Evolutionary conservation across 1,140 invertebrate genomes (phyloP), one percentile per base, ranked within the genome.

Genomic region (Zelostemma sp.): DNA sequence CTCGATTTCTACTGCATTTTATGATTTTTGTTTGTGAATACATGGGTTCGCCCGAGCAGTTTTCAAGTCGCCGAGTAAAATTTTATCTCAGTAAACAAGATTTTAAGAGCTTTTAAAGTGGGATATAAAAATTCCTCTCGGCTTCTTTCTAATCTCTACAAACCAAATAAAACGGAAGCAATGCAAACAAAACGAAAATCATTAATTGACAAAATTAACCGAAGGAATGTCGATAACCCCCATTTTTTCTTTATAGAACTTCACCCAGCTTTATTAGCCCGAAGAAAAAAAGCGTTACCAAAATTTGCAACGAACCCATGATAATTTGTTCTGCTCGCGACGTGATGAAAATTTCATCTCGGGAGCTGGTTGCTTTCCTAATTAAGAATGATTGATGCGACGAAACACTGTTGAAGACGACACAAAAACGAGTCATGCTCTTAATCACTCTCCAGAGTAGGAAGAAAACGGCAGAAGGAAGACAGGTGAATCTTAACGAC

Each of bases 401-500:
- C 2, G 16, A 43, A 43, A 38, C n/a, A 11, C 12, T n/a, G 35
- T 38, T 43, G 4, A 43, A 43, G 41, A 8, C 11, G 41, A 16
- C 14, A 16, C 14, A 43, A 43, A 43, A 43, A 17, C 11, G 4
- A 15, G 16, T 6, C 16, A 17, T 6, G 16, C 6, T 43, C 40
- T 16, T 43, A 15, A 17, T 15, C 2, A 43, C 6, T 8, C 4
- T 11, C 14, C 35, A 40, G n/a, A 17, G 28, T 17, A 11, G 43
- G 53, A 66, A 51, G 49, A 58, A 72, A 69, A 74, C 56, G 55
- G 60, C 50, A 48, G 41, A 41, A 51, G 25, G 11, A 25, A 33
- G 50, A 33, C 64, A 60, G 65, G 65, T 68, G 65, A 53, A 56
- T 60, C 53, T 60, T 65, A 68, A 68, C 50, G 63, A 65, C 73